Base-by-base conservation (phyloP, 35 echinoderm and acorn worm species). In the Amphiura filiformis region DNA sequence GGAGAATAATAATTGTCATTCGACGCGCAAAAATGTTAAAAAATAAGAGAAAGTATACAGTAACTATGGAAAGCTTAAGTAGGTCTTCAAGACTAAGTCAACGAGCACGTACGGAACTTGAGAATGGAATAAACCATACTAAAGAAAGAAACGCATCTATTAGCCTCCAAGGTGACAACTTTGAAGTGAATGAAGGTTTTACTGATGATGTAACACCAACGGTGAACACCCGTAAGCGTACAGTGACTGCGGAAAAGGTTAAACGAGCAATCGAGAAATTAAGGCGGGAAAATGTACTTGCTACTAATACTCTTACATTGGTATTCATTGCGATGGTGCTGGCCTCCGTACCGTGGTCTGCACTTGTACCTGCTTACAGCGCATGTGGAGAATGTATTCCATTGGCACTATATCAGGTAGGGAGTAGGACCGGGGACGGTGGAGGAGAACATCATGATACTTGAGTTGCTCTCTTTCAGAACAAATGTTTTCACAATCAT, bases 311-410 rank as follows among this genome's bases (percentile, higher is more conserved):
- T 34, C 38, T 91, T 34, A 80, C 82, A 12, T 78, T 91, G 31
- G 80, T 91, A 20, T 83, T 91, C 47, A 34, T 85, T 26, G 89
- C 82, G 11, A 39, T 91, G 37, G 49, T 91, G 23, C 31, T 91
- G 0, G 77, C 89, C 9, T 91, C 81, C 32, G 20, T 83, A 34
- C 89, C 89, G 26, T 91, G 89, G 89, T 83, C 82, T 35, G 34
- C 84, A 26, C 36, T 91, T 20, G 89, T 91, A 41, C 77, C 84
- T 34, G 44, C 85, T 0, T 37, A 38, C 15, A 78, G 65, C 36
- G 40, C 84, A 9, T 91, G 89, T 38, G 34, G 32, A 15, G 39
- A 0, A 26, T 85, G 83, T 28, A 35, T 85, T 26, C 83, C 83
- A 26, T 37, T 85, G 32, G 32, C 37, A 18, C 3, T 85, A 15